Evolutionary conservation across 2,888 invertebrate species (phyloP).

Genomic region (Margaritifera margaritifera): DNA sequence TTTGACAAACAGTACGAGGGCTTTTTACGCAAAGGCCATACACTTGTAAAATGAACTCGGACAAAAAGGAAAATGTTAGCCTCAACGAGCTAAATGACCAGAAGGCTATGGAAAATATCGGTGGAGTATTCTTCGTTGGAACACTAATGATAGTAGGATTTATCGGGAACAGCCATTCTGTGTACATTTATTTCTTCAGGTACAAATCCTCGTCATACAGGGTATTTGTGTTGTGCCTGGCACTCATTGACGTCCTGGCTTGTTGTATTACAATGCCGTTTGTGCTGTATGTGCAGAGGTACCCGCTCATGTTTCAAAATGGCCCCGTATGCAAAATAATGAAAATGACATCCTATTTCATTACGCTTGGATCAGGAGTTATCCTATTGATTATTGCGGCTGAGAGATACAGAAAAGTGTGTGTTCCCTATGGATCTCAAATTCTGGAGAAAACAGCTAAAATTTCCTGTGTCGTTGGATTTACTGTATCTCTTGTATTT

Average conservation of each 20-base stretch:
- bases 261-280: constrained; percentile 4
- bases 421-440: constrained; percentile 4
- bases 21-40: too few relatives aligned
- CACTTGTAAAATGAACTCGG: too few relatives aligned
- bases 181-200: constrained; percentile 4
- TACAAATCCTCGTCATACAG: constrained; percentile 4
- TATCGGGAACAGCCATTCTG: constrained; percentile 9
- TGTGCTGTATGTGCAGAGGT: constrained; percentile 4
- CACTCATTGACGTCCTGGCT: constrained; percentile 7
- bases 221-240: constrained; percentile 8
- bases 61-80: too few relatives aligned
- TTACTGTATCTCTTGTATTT: neutral
- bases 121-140: neutral
- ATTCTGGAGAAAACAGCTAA: constrained; percentile 4
- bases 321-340: constrained; percentile 5
- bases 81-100: too few relatives aligned
- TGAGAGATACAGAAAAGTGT: constrained; percentile 11
- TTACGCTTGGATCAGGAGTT: constrained; percentile 2
- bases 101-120: too few relatives aligned
- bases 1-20: too few relatives aligned
- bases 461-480: neutral
- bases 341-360: neutral
- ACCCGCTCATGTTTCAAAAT: constrained; percentile 5
- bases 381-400: constrained; percentile 5
- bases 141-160: constrained; percentile 9